Base-by-base conservation (phyloP, 2,797 vertebrate genomes). In the Halcyon smyrnensis region DNA sequence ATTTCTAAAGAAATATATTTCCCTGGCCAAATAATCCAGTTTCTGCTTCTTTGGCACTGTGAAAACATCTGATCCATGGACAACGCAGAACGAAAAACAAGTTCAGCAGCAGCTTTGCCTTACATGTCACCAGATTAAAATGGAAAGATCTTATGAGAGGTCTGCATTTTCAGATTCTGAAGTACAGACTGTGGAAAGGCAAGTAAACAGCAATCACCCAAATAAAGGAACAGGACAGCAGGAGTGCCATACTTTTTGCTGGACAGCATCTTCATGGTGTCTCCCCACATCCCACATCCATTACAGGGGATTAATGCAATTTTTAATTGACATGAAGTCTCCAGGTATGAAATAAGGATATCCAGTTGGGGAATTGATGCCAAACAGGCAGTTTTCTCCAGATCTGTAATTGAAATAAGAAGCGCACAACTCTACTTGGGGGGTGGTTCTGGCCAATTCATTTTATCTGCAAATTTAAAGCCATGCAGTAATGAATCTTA, bases 401-500 rank as follows among this genome's bases (percentile, higher is more conserved):
- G 88, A 95, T 56, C 43, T 84, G 28, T 89, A 93, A 94, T 75
- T 94, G 84, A 98, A 98, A 96, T 90, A 96, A 97, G 95, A 95
- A 97, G 78, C 46, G 37, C 71, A 94, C 85, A 96, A 81, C 77
- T 89, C 7, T 68, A 92, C 24, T 94, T 89, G 25, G 4, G 32
- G 34, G 39, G n/a, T 54, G 45, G 4, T 82, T 76, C 80, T 71
- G 14, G 90, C 62, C 81, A 97, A 95, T 89, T 97, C 28, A 96
- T 95, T 96, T 97, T 94, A 97, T 86, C 88, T 97, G 59, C 37
- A 96, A 92, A 95, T 94, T 91, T 89, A 89, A 97, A 95, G 79
- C 41, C 74, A 53, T 25, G 46, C 50, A 68, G 69, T 68, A 79
- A 95, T 95, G 87, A 98, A 96, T 97, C 95, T 93, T 97, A 97